A percentile compares a stretch with the other conserved stretches of the same genome.
phyloP scores from a whole-genome alignment of 2,888 invertebrate genomes.

The Andrena minutula region DNA sequence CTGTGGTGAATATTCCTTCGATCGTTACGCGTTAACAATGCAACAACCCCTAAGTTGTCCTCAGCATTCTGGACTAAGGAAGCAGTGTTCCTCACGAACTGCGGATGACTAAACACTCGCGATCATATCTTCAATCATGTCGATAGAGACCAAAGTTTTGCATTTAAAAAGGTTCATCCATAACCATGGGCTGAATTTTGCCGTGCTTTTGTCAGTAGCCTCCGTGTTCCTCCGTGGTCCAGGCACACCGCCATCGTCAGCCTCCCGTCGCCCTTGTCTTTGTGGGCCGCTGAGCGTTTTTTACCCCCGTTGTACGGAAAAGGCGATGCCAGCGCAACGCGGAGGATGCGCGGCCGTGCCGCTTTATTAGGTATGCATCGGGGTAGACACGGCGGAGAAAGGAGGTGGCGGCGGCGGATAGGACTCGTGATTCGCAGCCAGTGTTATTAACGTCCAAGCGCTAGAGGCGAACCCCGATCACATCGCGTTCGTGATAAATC shows the following conservation, averaged over 20 bases:
- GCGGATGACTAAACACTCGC: no score
- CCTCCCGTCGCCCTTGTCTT: conserved; percentile 30
- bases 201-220: conserved; percentile 65
- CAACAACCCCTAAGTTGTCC: no score
- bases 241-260: conserved; percentile 19
- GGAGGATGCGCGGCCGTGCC: conserved; percentile 68
- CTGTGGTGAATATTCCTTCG: background rate
- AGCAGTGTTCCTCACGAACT: no score
- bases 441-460: conserved; percentile 83
- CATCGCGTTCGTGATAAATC: conserved; percentile 83
- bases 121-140: no score
- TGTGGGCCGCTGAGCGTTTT: conserved; percentile 55
- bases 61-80: no score
- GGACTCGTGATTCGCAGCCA: conserved; percentile 80
- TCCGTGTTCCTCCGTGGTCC: conserved; percentile 52
- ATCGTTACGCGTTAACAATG: no score
- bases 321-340: conserved; percentile 63
- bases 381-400: conserved; percentile 65
- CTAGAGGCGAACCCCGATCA: conserved; percentile 82
- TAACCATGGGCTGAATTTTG: no score
- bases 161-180: no score
- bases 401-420: conserved; percentile 68
- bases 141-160: no score
- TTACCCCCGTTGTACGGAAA: conserved; percentile 66
- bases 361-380: conserved; percentile 83